Base-by-base conservation (phyloP, 2,888 invertebrate species). In the Phlogophora meticulosa region DNA sequence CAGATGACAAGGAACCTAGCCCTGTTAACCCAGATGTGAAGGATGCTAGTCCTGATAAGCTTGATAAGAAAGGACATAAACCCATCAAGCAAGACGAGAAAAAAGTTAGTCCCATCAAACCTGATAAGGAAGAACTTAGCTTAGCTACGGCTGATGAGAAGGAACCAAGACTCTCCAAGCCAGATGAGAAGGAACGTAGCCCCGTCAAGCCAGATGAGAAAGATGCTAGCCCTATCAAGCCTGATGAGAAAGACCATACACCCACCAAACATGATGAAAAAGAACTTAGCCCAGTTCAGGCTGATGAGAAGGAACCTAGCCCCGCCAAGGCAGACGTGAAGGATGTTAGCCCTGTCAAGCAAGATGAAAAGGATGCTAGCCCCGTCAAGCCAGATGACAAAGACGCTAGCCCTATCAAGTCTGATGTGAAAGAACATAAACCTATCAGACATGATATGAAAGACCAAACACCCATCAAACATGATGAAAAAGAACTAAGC, bases 61-160 rank as follows among this genome's bases (percentile, higher is more conserved):
- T 15, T 15, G 38, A 24, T 11, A 22, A 52, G 0, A 43, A 36
- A 0, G 4, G 0, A 4, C 7, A 4, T 4, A 24, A 13, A 17
- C 15, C 13, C 0, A 1, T 17, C 0, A 15, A 24, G n/a, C n/a
- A n/a, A n/a, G n/a, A n/a, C n/a, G n/a, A n/a, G n/a, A n/a, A 72
- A 11, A 49, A 46, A 2, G 78, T 70, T 0, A 79, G 71, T 7
- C 67, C 68, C 1, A 15, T 49, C 15, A 34, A 32, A 4, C 49
- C 22, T 4, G 67, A 55, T 7, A 61, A 70, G 1, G 69, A 9
- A 2, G 11, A 0, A 0, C 7, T 7, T 3, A 56, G 17, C 4
- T 15, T n/a, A n/a, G n/a, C n/a, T n/a, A n/a, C n/a, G 1, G 1
- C 15, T n/a, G 52, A 17, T 24, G 38, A 61, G 0, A 40, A 52